Base-by-base conservation (phyloP, 2,113 vertebrate genomes). In the Hyaena hyaena region DNA sequence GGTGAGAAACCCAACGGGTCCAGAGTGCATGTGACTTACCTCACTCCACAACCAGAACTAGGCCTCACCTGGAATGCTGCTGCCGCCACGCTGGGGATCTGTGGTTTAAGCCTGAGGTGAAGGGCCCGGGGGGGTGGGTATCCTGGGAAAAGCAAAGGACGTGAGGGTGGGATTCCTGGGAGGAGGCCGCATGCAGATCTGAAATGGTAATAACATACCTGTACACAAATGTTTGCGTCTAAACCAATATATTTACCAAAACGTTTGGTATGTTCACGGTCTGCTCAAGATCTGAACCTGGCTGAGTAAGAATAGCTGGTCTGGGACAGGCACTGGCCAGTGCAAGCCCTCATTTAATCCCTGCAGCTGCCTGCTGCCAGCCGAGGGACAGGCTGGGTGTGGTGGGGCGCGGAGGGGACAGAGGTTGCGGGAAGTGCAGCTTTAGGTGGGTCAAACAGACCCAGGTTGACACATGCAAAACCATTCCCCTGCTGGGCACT, bases 31-130 rank as follows among this genome's bases (percentile, higher is more conserved):
- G 31, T 50, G 53, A 90, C 55, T 50, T 48, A 89, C 85, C 66
- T 26, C 31, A 43, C 50, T 43, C 10, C 43, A 3, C 31, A 23
- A 21, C 55, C 0, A 26, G 71, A 58, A 33, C 19, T 26, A 61
- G 58, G 53, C 48, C 76, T 31, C 5, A 33, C 33, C 39, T 1
- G 15, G 1, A n/a, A 48, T 83, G 55, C 50, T 66, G 31, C 68
- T 33, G 73, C 17, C 1, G 0, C 19, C 0, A 4, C 68, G 50
- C 9, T 55, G 15, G 43, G 8, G 0, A 5, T 48, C 16, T 58
- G 53, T 28, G 33, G 50, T 90, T 15, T 43, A 92, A 76, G 35
- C 33, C 23, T 21, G 39, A 68, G 11, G 48, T 55, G 79, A 83
- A 90, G 43, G 53, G n/a, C 24, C 33, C 3, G 45, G 45, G 45